Evolutionary conservation across 2,797 vertebrate genomes (phyloP), one percentile per base, ranked within the genome.

Genomic region (Fistularia tabacaria): DNA sequence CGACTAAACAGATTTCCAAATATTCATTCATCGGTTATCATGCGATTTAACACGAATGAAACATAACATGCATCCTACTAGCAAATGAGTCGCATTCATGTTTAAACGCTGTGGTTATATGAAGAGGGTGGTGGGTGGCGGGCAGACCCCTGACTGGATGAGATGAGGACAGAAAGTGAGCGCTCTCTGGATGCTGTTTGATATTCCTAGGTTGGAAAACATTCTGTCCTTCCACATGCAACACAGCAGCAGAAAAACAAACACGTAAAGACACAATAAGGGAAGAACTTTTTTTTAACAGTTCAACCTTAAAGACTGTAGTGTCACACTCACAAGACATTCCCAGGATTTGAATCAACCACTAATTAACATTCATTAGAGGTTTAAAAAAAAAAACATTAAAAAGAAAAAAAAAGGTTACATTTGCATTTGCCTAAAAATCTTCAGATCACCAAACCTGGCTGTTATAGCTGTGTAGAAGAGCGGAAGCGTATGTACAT

Each of bases 11-110:
- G 56, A 76, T 69, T 53, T 57, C 42, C 70, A 64, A 69, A 76
- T 76, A 78, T 77, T 81, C 72, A 79, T 78, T 82, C 65, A 74
- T 64, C 68, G 62, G 59, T 66, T 69, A 69, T 82, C 81, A 85
- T 84, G 84, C 80, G 48, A 83, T 77, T 79, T 70, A 61, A 83
- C 83, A 82, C 66, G 41, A 71, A 74, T 51, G 59, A 84, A 83
- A 79, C 70, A 76, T 9, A 74, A 84, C 86, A 87, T 86, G 84
- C 81, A 85, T 75, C 64, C 64, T 72, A 71, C 62, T 65, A 66
- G 64, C 56, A 58, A 60, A 48, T 39, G 74, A 76, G 65, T 58
- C 54, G 42, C 63, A 41, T 51, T 69, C 71, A 66, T 51, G 51
- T 60, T 57, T 48, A 39, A 37, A 66, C 57, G 51, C 71, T 47